phyloP scores from a whole-genome alignment of 2,888 invertebrate species.

The Julus scanicus region DNA sequence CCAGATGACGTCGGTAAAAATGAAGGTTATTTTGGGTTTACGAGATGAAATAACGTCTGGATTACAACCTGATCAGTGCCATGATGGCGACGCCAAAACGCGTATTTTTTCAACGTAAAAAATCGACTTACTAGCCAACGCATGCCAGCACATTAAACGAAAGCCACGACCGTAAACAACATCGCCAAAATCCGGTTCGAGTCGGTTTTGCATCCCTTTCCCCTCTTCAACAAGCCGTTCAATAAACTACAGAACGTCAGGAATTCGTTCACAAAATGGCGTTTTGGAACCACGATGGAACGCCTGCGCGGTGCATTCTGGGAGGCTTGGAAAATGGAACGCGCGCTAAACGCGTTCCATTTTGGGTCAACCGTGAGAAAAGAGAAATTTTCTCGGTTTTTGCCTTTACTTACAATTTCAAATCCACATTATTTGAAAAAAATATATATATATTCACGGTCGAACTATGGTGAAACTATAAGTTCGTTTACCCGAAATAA shows the following conservation, averaged over 20 bases:
- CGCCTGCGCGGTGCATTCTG: not conserved
- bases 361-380: not conserved
- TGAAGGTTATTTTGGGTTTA: not conserved
- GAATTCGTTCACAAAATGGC: not conserved
- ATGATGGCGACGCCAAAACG: not conserved
- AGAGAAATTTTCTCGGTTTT: not conserved
- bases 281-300: not conserved
- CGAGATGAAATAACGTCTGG: not conserved
- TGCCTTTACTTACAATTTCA: not conserved
- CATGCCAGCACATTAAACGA: not conserved
- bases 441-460: not conserved
- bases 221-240: not conserved
- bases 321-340: no score
- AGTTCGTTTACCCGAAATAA: not conserved
- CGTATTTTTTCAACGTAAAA: not conserved
- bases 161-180: not conserved
- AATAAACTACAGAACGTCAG: not conserved
- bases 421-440: not conserved
- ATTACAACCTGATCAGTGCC: not conserved
- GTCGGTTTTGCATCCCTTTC: not conserved
- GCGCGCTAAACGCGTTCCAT: not conserved
- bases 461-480: no score
- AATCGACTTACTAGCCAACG: not conserved
- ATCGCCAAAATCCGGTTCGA: conserved; percentile 3
- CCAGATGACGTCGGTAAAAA: not conserved